phyloP scores from a whole-genome alignment of 2,888 invertebrate species.

The Lithophane socia region DNA sequence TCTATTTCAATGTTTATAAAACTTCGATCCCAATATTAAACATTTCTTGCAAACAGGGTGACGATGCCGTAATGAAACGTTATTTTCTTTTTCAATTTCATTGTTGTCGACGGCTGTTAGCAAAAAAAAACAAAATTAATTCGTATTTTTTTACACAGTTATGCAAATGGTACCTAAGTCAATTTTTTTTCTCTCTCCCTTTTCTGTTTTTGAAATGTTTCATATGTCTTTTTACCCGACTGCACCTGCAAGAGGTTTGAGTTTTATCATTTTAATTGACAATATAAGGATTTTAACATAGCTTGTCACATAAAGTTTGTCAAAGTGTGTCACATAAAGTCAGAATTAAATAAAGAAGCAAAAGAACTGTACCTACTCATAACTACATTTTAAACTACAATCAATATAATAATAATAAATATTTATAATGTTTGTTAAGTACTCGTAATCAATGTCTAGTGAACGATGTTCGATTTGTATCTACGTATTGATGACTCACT shows the following conservation, averaged over 20 bases:
- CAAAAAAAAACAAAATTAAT: neutral
- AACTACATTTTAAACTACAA: neutral
- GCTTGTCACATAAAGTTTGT: no score
- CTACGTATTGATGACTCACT: neutral
- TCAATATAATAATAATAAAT: no score
- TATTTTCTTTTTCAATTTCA: neutral
- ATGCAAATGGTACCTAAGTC: neutral
- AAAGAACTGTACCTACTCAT: neutral
- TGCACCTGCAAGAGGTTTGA: neutral
- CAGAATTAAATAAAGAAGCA: neutral
- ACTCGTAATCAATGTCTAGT: neutral
- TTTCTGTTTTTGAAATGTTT: neutral
- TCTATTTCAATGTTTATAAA: conserved; percentile 17
- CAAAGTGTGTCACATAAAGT: no score
- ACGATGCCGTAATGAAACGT: neutral
- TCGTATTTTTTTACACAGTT: neutral
- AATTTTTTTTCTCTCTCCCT: neutral
- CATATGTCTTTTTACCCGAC: neutral
- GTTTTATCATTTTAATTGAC: neutral
- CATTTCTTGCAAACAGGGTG: conserved; percentile 4
- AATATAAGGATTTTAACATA: no score
- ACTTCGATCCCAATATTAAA: neutral
- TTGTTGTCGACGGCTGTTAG: neutral
- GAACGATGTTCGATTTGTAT: no score
- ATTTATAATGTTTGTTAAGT: no score